Conservation (phyloP, 2,888 invertebrate genomes). For the Beris morrisii region DNA sequence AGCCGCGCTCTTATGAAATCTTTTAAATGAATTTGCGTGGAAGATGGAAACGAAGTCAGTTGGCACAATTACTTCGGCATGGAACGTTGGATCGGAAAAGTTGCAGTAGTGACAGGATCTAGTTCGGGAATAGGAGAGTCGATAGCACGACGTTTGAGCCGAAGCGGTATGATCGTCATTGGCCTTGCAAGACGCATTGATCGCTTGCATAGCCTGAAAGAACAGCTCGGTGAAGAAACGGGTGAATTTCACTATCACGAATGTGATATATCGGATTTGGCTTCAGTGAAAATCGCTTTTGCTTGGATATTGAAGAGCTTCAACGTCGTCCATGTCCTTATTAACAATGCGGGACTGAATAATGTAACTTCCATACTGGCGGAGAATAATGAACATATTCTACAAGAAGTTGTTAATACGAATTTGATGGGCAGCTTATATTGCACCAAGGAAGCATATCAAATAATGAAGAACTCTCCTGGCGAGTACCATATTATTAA, state of each 20-base stretch:
- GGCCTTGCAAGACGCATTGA: conserved; percentile 59
- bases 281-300: conserved; percentile 60
- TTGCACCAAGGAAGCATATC: conserved; percentile 56
- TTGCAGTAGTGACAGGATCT: conserved; percentile 65
- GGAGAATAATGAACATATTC: conserved; percentile 42
- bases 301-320: conserved; percentile 56
- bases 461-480: conserved; percentile 54
- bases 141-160: conserved; percentile 54
- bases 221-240: conserved; percentile 37
- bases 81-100: conserved; percentile 50
- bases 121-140: conserved; percentile 62
- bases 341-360: conserved; percentile 62
- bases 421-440: conserved; percentile 56
- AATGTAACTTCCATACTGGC: conserved; percentile 44
- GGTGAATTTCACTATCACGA: conserved; percentile 53
- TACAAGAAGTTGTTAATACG: conserved; percentile 52
- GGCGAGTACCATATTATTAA: conserved; percentile 57
- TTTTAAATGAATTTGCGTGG: no score
- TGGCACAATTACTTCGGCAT: conserved; percentile 36
- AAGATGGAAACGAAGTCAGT: no score
- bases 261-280: conserved; percentile 60
- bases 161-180: conserved; percentile 59
- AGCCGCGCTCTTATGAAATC: no score
- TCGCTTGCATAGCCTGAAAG: conserved; percentile 48
- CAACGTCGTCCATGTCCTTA: conserved; percentile 60